Conservation (phyloP, 2,113 vertebrate genomes). For the Chascanopsetta lugubris region DNA sequence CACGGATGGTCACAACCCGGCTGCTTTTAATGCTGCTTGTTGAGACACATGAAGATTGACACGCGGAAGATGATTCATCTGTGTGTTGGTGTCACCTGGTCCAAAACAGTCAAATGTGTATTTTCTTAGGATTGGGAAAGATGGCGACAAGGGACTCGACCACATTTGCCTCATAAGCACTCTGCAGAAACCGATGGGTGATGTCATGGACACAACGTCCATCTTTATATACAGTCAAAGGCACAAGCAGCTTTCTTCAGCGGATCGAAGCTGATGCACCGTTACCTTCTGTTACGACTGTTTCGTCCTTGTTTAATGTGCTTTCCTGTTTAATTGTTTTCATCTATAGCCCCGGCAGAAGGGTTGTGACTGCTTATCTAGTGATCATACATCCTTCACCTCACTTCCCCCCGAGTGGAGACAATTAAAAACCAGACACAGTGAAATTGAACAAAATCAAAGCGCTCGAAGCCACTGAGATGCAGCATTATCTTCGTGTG, state of each 20-base stretch:
- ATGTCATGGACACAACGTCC: too few relatives aligned
- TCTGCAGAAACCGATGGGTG: too few relatives aligned
- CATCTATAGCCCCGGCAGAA: slow-evolving; percentile 11
- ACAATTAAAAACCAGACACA: slow-evolving; percentile 46
- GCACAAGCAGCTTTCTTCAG: slow-evolving; percentile 72
- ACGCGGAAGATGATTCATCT: background rate
- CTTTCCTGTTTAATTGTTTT: slow-evolving; percentile 22
- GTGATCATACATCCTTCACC: slow-evolving; percentile 25
- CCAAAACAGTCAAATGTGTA: too few relatives aligned
- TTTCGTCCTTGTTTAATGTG: slow-evolving; percentile 6
- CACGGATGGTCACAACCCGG: background rate
- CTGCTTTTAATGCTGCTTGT: background rate
- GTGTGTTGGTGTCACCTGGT: too few relatives aligned
- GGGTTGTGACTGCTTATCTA: background rate
- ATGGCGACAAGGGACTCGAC: too few relatives aligned
- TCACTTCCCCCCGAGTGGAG: slow-evolving; percentile 7
- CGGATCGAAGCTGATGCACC: slow-evolving; percentile 69
- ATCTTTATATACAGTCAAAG: too few relatives aligned
- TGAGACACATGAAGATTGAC: background rate
- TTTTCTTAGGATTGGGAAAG: too few relatives aligned
- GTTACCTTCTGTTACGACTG: slow-evolving; percentile 61
- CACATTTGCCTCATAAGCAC: too few relatives aligned
- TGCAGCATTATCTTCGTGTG: slow-evolving; percentile 36
- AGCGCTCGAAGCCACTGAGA: slow-evolving; percentile 15
- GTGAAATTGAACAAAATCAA: slow-evolving; percentile 18